phyloP scores from a whole-genome alignment of 2,888 invertebrate genomes.

The Cheilosia grossa region DNA sequence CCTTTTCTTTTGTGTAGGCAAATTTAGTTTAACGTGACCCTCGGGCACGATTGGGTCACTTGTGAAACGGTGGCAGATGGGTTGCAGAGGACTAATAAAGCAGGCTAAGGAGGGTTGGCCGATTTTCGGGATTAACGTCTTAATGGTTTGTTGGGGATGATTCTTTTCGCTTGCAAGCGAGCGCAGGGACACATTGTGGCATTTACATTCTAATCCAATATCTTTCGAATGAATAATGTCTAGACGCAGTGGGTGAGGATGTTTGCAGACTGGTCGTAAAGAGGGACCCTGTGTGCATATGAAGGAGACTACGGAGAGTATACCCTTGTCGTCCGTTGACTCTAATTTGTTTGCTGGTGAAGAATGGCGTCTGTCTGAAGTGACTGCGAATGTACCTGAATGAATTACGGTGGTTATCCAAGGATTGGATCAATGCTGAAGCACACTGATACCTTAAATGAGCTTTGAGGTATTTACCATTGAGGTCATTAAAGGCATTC shows the following conservation, averaged over 20 bases:
- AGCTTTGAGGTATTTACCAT: no score
- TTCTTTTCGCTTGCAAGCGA: background rate
- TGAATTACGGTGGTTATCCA: no score
- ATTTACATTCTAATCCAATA: conserved; percentile 4
- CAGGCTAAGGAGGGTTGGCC: conserved; percentile 4
- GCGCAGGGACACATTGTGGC: background rate
- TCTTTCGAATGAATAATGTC: conserved; percentile 28
- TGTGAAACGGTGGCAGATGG: conserved; percentile 38
- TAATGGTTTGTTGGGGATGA: conserved; percentile 10
- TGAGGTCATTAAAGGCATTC: no score
- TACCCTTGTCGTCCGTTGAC: no score
- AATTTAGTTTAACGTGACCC: conserved; percentile 50
- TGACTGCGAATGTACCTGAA: no score
- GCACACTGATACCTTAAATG: no score
- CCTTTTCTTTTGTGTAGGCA: conserved; percentile 15
- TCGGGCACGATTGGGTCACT: conserved; percentile 56
- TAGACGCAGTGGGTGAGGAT: conserved; percentile 15
- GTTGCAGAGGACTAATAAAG: conserved; percentile 22
- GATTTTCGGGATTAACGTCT: conserved; percentile 33
- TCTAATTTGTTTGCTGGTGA: no score
- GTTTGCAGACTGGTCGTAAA: no score
- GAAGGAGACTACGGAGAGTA: no score
- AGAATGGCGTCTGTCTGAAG: no score
- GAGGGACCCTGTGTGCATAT: no score
- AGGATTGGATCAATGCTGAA: no score